phyloP scores from a whole-genome alignment of 2,888 invertebrate species.

The Chydorus sphaericus region DNA sequence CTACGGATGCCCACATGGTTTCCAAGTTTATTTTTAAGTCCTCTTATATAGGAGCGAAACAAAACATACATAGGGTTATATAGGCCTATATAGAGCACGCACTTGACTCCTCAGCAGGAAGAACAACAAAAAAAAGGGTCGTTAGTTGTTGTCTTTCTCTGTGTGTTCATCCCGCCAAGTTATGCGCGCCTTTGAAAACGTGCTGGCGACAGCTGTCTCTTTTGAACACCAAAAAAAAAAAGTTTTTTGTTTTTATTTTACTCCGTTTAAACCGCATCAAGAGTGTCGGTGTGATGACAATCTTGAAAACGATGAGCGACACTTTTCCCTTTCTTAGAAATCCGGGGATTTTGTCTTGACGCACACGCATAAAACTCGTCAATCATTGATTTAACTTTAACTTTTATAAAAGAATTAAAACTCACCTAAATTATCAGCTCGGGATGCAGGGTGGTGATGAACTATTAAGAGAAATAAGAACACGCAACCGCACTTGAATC shows the following conservation, averaged over 20 bases:
- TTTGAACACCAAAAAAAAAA: neutral
- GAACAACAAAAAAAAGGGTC: constrained; percentile 2
- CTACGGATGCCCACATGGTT: too few relatives aligned
- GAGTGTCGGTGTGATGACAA: neutral
- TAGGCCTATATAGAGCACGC: too few relatives aligned
- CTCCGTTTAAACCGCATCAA: neutral
- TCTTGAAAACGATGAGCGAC: neutral
- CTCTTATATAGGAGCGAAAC: too few relatives aligned
- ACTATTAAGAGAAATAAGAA: neutral
- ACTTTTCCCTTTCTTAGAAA: too few relatives aligned
- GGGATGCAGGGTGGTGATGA: neutral
- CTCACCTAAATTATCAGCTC: constrained; percentile 1
- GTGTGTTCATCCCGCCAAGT: too few relatives aligned
- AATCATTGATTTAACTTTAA: too few relatives aligned
- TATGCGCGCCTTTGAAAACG: too few relatives aligned
- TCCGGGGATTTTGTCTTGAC: too few relatives aligned
- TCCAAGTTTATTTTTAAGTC: too few relatives aligned
- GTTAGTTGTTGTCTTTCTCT: neutral
- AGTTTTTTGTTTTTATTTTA: neutral
- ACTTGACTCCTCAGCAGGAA: too few relatives aligned
- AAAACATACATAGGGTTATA: too few relatives aligned
- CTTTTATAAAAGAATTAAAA: neutral
- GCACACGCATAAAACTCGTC: too few relatives aligned
- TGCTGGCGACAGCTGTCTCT: constrained; percentile 7
- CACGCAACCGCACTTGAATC: neutral